Percentiles rank a stretch among this genome's conserved stretches.
These are phyloP conservation scores for Cynoglossus semilaevis DNA, from an alignment of 2,113 vertebrate genomes.

Conservation along the genomic window DNA sequence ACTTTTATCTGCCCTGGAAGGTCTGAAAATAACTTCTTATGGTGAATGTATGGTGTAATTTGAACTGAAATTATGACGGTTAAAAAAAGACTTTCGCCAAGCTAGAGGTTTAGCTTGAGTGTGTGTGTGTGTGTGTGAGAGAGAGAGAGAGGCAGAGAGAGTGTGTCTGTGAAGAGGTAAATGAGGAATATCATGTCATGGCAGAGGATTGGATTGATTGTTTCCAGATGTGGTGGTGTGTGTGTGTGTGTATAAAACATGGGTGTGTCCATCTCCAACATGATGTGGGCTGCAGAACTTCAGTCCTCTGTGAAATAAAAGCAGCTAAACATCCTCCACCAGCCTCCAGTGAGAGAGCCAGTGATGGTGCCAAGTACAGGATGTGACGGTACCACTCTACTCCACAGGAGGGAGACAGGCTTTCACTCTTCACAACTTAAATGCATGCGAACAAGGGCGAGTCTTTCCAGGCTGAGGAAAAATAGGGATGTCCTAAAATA, in stretches of 20 bases:
- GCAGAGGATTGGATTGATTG: constrained; percentile 48
- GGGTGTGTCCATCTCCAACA: constrained; percentile 53
- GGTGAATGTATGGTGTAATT: neutral
- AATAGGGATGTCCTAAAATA: constrained; percentile 68
- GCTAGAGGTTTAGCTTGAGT: neutral
- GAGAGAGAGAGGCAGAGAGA: no score
- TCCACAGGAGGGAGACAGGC: constrained; percentile 58
- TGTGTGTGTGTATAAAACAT: constrained; percentile 31
- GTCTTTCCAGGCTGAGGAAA: constrained; percentile 27
- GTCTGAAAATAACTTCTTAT: neutral
- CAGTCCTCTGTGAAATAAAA: constrained; percentile 55
- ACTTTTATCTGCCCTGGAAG: neutral
- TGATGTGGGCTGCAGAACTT: constrained; percentile 44
- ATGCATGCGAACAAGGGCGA: neutral
- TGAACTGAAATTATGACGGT: neutral
- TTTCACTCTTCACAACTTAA: neutral
- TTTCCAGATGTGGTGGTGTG: constrained; percentile 66
- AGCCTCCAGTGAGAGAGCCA: constrained; percentile 5
- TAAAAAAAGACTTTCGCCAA: no score
- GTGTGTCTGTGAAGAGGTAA: constrained; percentile 33
- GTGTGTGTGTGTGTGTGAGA: constrained; percentile 4
- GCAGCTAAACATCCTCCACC: no score
- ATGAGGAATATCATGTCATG: constrained; percentile 40
- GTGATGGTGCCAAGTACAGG: constrained; percentile 45
- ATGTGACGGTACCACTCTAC: constrained; percentile 16